These are phyloP conservation scores for Drosophila nr. fundita DNA, from an alignment of 2,888 invertebrate species.

Conservation along the genomic window DNA sequence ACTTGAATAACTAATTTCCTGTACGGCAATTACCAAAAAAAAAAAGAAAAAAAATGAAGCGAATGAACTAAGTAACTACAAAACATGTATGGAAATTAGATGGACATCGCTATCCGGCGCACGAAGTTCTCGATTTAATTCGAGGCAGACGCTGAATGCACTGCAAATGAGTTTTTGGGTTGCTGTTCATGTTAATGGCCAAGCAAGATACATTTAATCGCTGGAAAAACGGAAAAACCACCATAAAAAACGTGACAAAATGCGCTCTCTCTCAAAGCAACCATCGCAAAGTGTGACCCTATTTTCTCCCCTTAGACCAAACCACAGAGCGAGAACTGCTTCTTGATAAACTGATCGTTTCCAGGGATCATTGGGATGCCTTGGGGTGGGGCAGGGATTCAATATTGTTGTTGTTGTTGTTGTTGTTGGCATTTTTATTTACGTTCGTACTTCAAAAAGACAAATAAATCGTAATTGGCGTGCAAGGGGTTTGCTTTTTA, in stretches of 20 bases:
- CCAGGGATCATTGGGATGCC: constrained; percentile 29
- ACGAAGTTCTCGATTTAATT: constrained; percentile 48
- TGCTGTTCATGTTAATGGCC: constrained; percentile 9
- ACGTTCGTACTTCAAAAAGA: constrained; percentile 68
- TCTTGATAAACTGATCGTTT: constrained; percentile 58
- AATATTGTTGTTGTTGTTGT: constrained; percentile 5
- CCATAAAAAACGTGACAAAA: constrained; percentile 73
- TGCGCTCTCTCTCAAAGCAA: constrained; percentile 35
- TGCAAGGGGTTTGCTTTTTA: constrained; percentile 63
- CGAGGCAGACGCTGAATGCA: constrained; percentile 60
- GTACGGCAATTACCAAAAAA: constrained; percentile 66
- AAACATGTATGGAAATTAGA: constrained; percentile 39
- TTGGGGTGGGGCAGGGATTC: constrained; percentile 25
- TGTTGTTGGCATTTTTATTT: constrained; percentile 54
- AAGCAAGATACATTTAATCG: constrained; percentile 76
- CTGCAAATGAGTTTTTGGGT: constrained; percentile 59
- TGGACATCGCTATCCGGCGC: constrained; percentile 15
- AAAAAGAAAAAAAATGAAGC: constrained; percentile 20
- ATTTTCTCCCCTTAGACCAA: constrained; percentile 14
- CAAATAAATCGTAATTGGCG: constrained; percentile 81
- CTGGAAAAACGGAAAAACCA: constrained; percentile 59
- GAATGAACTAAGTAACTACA: constrained; percentile 29
- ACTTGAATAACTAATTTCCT: constrained; percentile 77
- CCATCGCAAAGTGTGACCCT: constrained; percentile 60
- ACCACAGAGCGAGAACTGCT: constrained; percentile 49